Percentiles rank a stretch among this genome's conserved stretches.
Evolutionary conservation across 2,888 invertebrate species (phyloP).

Genomic region (Drosophila buzzatii): DNA sequence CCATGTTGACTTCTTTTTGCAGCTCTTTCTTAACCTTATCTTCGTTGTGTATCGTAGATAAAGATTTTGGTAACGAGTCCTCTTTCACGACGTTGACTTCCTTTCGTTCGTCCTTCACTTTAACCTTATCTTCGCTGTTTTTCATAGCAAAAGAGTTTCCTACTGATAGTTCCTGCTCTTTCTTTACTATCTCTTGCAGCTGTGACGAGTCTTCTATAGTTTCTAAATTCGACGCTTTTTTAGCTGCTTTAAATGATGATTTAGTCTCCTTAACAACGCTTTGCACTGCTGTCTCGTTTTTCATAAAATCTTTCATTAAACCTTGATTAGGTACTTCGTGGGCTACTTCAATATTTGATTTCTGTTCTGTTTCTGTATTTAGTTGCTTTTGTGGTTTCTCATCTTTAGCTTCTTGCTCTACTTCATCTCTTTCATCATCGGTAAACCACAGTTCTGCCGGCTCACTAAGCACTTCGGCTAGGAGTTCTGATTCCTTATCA

Average conservation of each 20-base stretch:
- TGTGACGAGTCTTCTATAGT: neutral
- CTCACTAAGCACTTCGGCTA: conserved; percentile 19
- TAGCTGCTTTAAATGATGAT: neutral
- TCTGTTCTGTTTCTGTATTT: neutral
- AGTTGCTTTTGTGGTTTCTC: neutral
- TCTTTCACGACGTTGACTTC: neutral
- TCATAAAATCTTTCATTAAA: neutral
- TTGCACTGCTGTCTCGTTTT: neutral
- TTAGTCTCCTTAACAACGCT: neutral
- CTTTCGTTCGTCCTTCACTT: neutral
- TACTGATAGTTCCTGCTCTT: too few species aligned
- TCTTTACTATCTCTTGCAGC: neutral
- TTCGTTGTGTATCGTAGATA: neutral
- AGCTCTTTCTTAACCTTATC: neutral
- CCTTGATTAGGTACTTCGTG: neutral
- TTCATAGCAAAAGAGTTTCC: neutral
- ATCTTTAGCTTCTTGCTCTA: neutral
- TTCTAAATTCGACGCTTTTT: neutral
- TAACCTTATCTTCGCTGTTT: neutral
- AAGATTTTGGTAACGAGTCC: neutral
- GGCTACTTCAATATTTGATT: conserved; percentile 3
- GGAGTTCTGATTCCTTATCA: neutral
- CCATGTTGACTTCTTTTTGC: neutral
- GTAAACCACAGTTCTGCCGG: conserved; percentile 17
- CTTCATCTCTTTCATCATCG: conserved; percentile 8